phyloP scores from a whole-genome alignment of 1,140 invertebrate species.

The Pteromalus puparum region DNA sequence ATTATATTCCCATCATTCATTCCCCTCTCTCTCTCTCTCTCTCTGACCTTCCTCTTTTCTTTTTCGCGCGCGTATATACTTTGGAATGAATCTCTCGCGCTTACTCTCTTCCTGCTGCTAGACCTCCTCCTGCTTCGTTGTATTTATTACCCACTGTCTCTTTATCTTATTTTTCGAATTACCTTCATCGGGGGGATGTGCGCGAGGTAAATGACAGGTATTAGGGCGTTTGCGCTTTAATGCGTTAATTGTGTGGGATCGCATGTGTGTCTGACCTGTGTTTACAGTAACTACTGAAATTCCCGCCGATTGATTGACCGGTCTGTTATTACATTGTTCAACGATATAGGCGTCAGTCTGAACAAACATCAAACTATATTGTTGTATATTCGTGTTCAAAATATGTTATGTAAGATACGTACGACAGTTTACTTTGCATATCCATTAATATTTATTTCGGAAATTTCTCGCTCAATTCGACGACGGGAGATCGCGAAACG shows the following conservation, averaged over 20 bases:
- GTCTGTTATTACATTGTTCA: neutral
- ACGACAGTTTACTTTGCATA: too few species aligned
- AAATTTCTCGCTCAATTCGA: neutral
- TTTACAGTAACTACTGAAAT: conserved; percentile 11
- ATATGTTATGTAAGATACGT: too few species aligned
- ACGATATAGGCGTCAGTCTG: neutral
- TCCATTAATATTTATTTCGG: neutral
- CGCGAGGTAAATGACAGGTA: conserved; percentile 5
- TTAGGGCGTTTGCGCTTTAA: neutral
- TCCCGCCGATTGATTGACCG: neutral
- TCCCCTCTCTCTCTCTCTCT: conserved; percentile 48
- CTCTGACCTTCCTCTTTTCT: conserved; percentile 20
- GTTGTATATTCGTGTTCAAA: too few species aligned
- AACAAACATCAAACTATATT: neutral
- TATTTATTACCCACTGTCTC: conserved; percentile 34
- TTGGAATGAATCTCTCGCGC: conserved; percentile 27
- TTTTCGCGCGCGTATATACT: neutral
- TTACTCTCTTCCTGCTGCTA: conserved; percentile 44
- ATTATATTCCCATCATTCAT: conserved; percentile 66
- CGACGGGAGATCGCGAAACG: neutral
- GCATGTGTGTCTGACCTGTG: neutral
- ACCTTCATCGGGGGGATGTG: neutral
- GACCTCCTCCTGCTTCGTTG: conserved; percentile 26
- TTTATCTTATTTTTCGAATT: conserved; percentile 44
- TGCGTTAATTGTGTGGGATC: neutral